Evolutionary conservation across 2,797 vertebrate species (phyloP).

Genomic region (Hydrocynus forskahlii): DNA sequence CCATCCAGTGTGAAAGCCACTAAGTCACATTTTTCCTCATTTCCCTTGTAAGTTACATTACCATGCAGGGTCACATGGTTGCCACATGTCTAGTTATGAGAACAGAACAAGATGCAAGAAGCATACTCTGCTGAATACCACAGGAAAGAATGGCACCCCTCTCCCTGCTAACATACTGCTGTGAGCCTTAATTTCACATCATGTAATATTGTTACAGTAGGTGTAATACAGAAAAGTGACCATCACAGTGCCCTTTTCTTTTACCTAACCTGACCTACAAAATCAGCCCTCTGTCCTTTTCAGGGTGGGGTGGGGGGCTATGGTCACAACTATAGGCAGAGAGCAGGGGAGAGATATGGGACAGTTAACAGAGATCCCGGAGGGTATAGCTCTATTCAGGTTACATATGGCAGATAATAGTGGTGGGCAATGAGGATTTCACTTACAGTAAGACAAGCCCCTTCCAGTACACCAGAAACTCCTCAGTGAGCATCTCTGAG

Average conservation of each 20-base stretch:
- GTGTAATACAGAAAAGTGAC: conserved; percentile 6
- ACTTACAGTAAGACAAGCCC: conserved; percentile 79
- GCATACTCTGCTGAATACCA: conserved; percentile 4
- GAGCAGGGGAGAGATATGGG: conserved; percentile 64
- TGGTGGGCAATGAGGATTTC: conserved; percentile 75
- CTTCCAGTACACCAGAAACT: conserved; percentile 70
- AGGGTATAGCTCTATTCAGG: conserved; percentile 73
- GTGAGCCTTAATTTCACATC: conserved; percentile 9
- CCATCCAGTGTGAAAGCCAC: conserved; percentile 36
- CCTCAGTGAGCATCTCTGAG: conserved; percentile 68
- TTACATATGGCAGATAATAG: conserved; percentile 68
- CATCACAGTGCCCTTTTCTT: conserved; percentile 10
- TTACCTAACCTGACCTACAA: conserved; percentile 15
- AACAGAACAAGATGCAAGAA: not conserved
- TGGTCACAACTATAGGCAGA: conserved; percentile 17
- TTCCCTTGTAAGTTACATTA: not conserved
- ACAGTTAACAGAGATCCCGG: conserved; percentile 70
- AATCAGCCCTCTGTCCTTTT: not conserved
- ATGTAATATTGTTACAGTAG: not conserved
- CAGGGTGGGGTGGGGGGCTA: not conserved
- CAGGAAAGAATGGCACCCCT: not conserved
- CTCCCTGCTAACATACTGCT: not conserved
- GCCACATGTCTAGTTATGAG: conserved; percentile 2
- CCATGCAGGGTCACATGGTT: not conserved
- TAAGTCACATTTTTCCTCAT: not conserved